These are phyloP conservation scores for Megalopta genalis DNA, from an alignment of 1,140 invertebrate genomes.

Conservation along the genomic window DNA sequence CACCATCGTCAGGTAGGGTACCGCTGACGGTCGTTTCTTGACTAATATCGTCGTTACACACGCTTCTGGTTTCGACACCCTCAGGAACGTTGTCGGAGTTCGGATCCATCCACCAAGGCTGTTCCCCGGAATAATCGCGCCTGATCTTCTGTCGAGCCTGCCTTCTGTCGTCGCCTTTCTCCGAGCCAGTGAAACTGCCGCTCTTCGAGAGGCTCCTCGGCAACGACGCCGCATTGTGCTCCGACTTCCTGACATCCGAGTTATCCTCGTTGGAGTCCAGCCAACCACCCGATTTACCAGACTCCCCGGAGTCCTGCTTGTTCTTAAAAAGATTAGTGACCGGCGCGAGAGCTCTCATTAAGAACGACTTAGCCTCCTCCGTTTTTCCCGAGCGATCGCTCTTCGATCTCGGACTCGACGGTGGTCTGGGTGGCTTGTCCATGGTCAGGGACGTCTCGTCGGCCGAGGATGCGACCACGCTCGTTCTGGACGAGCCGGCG, in stretches of 20 bases:
- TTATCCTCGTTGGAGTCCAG: constrained; percentile 72
- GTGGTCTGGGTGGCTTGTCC: constrained; percentile 81
- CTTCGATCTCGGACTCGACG: constrained; percentile 77
- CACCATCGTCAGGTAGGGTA: constrained; percentile 78
- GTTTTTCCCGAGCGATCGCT: constrained; percentile 79
- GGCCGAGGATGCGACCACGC: constrained; percentile 80
- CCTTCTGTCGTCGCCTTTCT: constrained; percentile 68
- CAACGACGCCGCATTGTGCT: constrained; percentile 38
- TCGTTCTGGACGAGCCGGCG: constrained; percentile 77
- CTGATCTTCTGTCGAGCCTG: constrained; percentile 71
- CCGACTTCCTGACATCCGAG: constrained; percentile 61
- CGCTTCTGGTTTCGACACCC: constrained; percentile 78
- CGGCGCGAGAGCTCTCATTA: constrained; percentile 85
- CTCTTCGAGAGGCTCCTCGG: constrained; percentile 71
- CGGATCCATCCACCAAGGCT: constrained; percentile 83
- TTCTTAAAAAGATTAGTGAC: constrained; percentile 85
- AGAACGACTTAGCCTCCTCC: constrained; percentile 86
- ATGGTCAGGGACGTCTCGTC: constrained; percentile 81
- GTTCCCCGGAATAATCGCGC: constrained; percentile 81
- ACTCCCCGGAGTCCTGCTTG: constrained; percentile 80
- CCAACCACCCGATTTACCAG: constrained; percentile 68
- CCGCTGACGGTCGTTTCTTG: constrained; percentile 77
- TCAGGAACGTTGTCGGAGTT: constrained; percentile 82
- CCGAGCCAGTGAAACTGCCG: constrained; percentile 63
- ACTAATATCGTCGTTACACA: constrained; percentile 74